Conservation (phyloP, 1,140 invertebrate genomes). For the Aphidius ervi region DNA sequence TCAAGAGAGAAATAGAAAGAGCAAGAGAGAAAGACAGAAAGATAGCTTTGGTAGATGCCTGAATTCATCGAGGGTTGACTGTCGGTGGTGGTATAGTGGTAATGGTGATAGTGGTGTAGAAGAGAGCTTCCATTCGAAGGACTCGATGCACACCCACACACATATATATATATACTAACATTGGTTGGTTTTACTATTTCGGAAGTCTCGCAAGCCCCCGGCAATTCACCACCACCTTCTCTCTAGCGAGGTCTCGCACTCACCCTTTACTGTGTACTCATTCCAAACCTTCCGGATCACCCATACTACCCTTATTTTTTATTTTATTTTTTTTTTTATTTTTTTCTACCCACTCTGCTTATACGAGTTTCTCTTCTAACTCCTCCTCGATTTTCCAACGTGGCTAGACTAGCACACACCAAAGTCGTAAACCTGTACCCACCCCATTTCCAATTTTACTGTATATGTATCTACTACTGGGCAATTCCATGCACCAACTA, state of each 20-base stretch:
- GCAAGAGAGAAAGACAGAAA: background rate
- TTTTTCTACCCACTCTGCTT: slow-evolving; percentile 4
- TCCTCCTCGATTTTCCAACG: slow-evolving; percentile 37
- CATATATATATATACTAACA: slow-evolving; percentile 11
- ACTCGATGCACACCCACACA: slow-evolving; percentile 35
- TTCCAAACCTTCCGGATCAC: slow-evolving; percentile 7
- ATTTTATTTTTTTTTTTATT: background rate
- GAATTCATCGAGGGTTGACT: no score
- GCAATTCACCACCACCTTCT: slow-evolving; percentile 31
- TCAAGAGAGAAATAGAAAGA: background rate
- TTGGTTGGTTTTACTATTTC: slow-evolving; percentile 43
- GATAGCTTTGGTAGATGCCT: background rate
- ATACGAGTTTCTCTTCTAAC: slow-evolving; percentile 16
- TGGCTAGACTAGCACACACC: slow-evolving; percentile 38
- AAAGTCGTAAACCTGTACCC: slow-evolving; percentile 45
- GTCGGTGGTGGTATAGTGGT: no score
- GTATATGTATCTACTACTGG: slow-evolving; percentile 7
- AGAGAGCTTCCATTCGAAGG: slow-evolving; percentile 18
- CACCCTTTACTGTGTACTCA: slow-evolving; percentile 9
- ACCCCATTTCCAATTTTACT: slow-evolving; percentile 2
- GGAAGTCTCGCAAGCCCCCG: slow-evolving; percentile 43
- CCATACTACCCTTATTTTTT: slow-evolving; percentile 21
- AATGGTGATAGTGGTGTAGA: background rate
- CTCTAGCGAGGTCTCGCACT: slow-evolving; percentile 1
- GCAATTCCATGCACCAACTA: slow-evolving; percentile 19